Evolutionary conservation across 2,888 invertebrate species (phyloP), one percentile per base, ranked within the genome.

Genomic region (Philopedon plagiatum): DNA sequence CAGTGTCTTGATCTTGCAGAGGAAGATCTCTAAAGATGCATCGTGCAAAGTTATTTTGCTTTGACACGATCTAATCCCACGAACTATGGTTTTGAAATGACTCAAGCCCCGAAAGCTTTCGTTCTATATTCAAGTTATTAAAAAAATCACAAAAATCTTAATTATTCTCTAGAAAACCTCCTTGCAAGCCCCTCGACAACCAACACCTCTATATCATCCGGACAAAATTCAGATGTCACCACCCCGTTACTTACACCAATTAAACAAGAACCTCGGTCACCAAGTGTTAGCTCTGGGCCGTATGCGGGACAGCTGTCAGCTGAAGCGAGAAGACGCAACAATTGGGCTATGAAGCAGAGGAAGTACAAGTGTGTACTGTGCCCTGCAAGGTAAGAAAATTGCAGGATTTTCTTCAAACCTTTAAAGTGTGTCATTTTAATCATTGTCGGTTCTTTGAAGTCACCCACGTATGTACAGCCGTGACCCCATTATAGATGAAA

Each of bases 291-390:
- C n/a, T n/a, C 57, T 8, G 18, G 32, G 11, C 21, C 44, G 3
- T 1, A 21, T 7, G 8, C n/a, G 0, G 9, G 8, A 1, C 57
- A 29, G 13, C 13, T 71, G 18, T 66, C 74, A 1, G 26, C 70
- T 21, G 72, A 73, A 19, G 65, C 60, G 2, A 57, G 58, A 37
- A 67, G 73, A 56, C 63, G 62, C 34, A 79, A 76, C 51, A 78
- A 73, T 66, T 83, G 81, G 83, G 82, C 79, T 11, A 78, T 78
- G 62, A 83, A 82, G 63, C 80, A 79, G 46, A 78, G 82, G 37
- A 82, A 82, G 76, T 83, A 80, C 67, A 81, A 83, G 73, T 84
- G 84, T 63, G 79, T 81, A 46, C 68, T 82, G 41, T 84, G 84
- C 73, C 79, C 83, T 5, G 80, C 82, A 76, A 81, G 83, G 83